These are phyloP conservation scores for Stenodema calcarata DNA, from an alignment of 2,888 invertebrate species.

Conservation along the genomic window DNA sequence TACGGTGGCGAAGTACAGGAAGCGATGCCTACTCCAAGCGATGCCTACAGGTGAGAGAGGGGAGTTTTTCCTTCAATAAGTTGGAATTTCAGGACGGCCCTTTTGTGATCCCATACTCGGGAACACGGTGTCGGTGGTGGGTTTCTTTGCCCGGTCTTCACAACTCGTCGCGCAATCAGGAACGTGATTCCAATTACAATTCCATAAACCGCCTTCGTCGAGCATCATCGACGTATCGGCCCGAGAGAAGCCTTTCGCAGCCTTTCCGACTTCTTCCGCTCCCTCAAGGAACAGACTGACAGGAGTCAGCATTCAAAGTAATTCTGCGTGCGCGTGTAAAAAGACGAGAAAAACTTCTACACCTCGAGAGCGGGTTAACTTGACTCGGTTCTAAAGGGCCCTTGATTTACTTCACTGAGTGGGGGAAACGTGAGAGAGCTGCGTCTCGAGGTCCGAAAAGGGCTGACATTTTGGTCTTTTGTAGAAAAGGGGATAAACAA, in stretches of 20 bases:
- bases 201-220: conserved; percentile 40
- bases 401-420: too few species aligned
- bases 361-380: neutral
- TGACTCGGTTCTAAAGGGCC: too few species aligned
- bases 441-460: too few species aligned
- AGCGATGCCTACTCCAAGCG: neutral
- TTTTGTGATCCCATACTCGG: conserved; percentile 37
- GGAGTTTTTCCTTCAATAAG: conserved; percentile 37
- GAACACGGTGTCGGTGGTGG: conserved; percentile 32
- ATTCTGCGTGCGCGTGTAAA: neutral
- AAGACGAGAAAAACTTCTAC: neutral
- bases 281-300: neutral
- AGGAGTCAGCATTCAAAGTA: neutral
- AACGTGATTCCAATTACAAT: conserved; percentile 49
- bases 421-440: too few species aligned
- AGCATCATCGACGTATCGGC: conserved; percentile 5
- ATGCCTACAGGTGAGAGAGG: neutral
- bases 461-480: too few species aligned
- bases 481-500: too few species aligned
- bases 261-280: neutral
- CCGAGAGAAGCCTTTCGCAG: neutral
- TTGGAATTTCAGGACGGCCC: conserved; percentile 42
- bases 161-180: conserved; percentile 43
- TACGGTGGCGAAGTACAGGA: neutral
- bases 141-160: conserved; percentile 36